Percentiles rank a stretch among this genome's conserved stretches.
phyloP scores from a whole-genome alignment of 2,797 vertebrate genomes.

The Sebastes itinus region DNA sequence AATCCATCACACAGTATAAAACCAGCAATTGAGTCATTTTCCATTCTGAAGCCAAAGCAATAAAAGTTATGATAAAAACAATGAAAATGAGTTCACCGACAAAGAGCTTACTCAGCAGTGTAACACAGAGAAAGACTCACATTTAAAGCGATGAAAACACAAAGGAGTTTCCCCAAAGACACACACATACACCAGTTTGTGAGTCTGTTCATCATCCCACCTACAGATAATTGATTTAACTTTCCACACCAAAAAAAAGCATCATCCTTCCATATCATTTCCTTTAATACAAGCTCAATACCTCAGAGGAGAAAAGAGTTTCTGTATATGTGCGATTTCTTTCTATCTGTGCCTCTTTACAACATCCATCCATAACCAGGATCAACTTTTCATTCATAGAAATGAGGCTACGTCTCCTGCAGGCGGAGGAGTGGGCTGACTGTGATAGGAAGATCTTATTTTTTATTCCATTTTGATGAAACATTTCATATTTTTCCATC shows the following conservation, averaged over 20 bases:
- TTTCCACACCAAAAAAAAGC: background rate
- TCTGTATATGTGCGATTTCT: background rate
- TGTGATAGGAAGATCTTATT: background rate
- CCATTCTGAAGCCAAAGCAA: constrained; percentile 36
- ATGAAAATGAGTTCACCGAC: constrained; percentile 20
- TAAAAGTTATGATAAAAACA: constrained; percentile 33
- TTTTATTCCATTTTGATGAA: background rate
- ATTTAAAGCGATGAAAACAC: background rate
- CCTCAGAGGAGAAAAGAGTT: background rate
- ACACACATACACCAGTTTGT: background rate
- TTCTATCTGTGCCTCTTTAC: background rate
- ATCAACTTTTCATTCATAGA: background rate
- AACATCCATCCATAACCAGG: background rate
- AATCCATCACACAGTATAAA: constrained; percentile 48
- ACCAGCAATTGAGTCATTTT: constrained; percentile 35
- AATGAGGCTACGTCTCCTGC: background rate
- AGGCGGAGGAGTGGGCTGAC: too few relatives aligned
- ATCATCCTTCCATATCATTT: background rate
- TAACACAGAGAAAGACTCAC: background rate
- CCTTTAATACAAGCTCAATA: background rate
- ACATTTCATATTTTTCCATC: background rate
- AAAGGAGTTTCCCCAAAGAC: background rate
- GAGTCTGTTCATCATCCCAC: background rate
- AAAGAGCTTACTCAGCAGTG: background rate
- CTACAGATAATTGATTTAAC: background rate